These are phyloP conservation scores for Armadillidium nasatum DNA, from an alignment of 1,140 invertebrate genomes.

Conservation along the genomic window DNA sequence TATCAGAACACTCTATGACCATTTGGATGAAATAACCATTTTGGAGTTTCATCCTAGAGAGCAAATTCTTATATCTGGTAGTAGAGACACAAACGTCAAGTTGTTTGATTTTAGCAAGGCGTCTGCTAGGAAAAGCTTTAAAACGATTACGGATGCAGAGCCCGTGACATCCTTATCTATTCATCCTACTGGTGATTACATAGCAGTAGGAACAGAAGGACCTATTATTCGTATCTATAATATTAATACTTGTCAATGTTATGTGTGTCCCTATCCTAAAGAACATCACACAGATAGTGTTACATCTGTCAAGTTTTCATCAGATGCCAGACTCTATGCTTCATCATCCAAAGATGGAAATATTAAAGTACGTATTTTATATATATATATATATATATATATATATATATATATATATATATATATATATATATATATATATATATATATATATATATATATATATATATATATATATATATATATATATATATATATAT, in stretches of 20 bases:
- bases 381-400: constrained; percentile 36
- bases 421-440: no score
- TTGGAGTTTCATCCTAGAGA: constrained; percentile 93
- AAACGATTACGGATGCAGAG: constrained; percentile 89
- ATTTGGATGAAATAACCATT: constrained; percentile 93
- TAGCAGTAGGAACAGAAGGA: constrained; percentile 82
- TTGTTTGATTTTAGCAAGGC: constrained; percentile 97
- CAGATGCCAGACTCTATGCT: constrained; percentile 81
- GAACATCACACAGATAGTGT: constrained; percentile 61
- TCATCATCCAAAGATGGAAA: constrained; percentile 86
- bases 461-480: constrained; percentile 18
- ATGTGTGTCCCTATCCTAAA: constrained; percentile 56
- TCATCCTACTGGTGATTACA: constrained; percentile 90
- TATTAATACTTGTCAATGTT: constrained; percentile 91
- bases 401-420: background rate
- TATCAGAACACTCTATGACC: constrained; percentile 96
- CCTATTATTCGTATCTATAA: constrained; percentile 88
- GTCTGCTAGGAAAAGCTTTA: constrained; percentile 94
- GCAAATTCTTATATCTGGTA: constrained; percentile 88
- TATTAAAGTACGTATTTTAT: no score
- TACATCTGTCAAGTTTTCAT: constrained; percentile 65
- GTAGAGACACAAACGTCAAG: constrained; percentile 87
- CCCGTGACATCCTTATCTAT: constrained; percentile 82
- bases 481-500: no score
- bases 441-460: background rate